Base-by-base conservation (phyloP, 2,888 invertebrate genomes). In the Pachliopta kotzebuea region DNA sequence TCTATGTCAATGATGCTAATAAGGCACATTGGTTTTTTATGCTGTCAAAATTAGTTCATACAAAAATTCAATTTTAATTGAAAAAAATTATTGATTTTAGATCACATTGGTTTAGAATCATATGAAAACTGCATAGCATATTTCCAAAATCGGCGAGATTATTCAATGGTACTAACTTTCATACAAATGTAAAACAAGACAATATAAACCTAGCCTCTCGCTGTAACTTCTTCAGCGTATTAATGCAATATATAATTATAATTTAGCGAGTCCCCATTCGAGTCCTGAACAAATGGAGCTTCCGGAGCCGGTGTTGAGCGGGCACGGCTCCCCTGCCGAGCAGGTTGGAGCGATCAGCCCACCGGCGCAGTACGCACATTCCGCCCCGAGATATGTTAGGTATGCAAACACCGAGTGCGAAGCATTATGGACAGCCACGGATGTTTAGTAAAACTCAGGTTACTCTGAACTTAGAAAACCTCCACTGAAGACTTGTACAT, bases 351-450 rank as follows among this genome's bases (percentile, higher is more conserved):
- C 95, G 58, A 93, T 95, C 73, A 95, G 95, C 75, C 95, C 95
- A 9, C 95, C 95, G 0, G 95, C 95, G 1, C 94, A 95, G 78
- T 95, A 95, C 76, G 95, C 95, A 9, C 90, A 89, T 72, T 89
- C 88, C n/a, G 86, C 90, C 0, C 90, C 88, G 0, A 75, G 90
- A 68, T 90, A 89, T 63, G 81, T 81, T 70, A 85, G 90, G 90
- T 65, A 45, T 20, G 6, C 9, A 37, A 37, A 37, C 14, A 37
- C 11, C 14, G 14, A 14, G 37, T 45, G 45, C n/a, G 11, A 6
- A 45, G 8, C 45, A n/a, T 18, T 45, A 45, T 6, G n/a, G 4
- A n/a, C 2, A n/a, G 11, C n/a, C 8, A 7, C 6, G 8, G 8
- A n/a, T 45, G 8, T 7, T 1, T n/a, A 18, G 4, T 4, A 2